Evolutionary conservation across 2,888 invertebrate genomes (phyloP).

Genomic region (Halocaridina rubra): DNA sequence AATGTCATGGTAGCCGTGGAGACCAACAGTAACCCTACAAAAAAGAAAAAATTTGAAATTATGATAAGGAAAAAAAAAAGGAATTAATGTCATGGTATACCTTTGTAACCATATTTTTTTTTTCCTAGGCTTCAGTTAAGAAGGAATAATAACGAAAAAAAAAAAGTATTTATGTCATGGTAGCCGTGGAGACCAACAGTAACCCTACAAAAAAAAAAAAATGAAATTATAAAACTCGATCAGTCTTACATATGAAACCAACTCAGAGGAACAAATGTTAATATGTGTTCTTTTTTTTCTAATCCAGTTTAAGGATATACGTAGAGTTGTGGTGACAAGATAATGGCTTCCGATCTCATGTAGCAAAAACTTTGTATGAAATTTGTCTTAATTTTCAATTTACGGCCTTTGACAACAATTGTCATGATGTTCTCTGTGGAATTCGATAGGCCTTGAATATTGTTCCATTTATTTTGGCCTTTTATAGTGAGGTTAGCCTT

Average conservation of each 20-base stretch:
- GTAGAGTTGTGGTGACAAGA: not conserved
- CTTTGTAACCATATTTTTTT: no score
- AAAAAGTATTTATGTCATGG: not conserved
- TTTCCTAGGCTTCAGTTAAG: slow-evolving; percentile 28
- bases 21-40: slow-evolving; percentile 23
- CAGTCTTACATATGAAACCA: slow-evolving; percentile 34
- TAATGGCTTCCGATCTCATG: not conserved
- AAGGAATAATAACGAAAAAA: slow-evolving; percentile 1
- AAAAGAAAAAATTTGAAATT: no score
- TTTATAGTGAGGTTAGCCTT: no score
- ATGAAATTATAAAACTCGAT: slow-evolving; percentile 36
- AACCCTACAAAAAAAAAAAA: not conserved
- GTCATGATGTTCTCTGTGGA: no score
- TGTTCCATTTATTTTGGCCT: no score
- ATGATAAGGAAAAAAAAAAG: no score
- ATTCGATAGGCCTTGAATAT: no score
- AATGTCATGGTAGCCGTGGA: slow-evolving; percentile 23
- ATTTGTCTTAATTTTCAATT: no score
- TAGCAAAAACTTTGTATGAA: no score
- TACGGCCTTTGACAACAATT: no score
- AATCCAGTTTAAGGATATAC: slow-evolving; percentile 35
- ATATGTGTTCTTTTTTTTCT: slow-evolving; percentile 34
- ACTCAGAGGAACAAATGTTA: slow-evolving; percentile 20
- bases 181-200: slow-evolving; percentile 37
- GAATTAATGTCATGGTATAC: no score